phyloP scores from a whole-genome alignment of 1,140 invertebrate genomes.

The Eufriesea mexicana region DNA sequence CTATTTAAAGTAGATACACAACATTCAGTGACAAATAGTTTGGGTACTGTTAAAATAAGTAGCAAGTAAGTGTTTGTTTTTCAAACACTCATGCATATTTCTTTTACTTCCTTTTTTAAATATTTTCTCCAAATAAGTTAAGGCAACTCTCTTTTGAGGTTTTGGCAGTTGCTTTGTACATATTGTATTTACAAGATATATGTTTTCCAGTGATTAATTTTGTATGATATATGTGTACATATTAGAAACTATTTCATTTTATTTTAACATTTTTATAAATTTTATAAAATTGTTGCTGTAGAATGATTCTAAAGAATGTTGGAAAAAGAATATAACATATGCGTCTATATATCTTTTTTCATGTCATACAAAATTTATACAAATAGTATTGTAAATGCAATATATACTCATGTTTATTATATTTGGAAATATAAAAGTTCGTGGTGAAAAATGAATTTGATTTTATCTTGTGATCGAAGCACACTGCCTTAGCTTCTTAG shows the following conservation, averaged over 20 bases:
- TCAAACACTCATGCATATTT: conserved; percentile 44
- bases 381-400: conserved; percentile 69
- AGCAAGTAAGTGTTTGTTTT: conserved; percentile 68
- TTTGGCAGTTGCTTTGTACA: conserved; percentile 81
- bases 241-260: conserved; percentile 1
- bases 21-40: conserved; percentile 44
- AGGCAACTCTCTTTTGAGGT: conserved; percentile 77
- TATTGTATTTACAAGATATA: conserved; percentile 76
- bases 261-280: conserved; percentile 25
- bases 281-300: not conserved
- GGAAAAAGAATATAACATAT: not conserved
- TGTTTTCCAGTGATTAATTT: conserved; percentile 28
- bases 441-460: conserved; percentile 79
- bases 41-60: conserved; percentile 51
- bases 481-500: conserved; percentile 82
- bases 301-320: not conserved
- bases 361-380: conserved; percentile 30
- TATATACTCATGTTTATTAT: conserved; percentile 70
- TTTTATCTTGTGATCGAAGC: conserved; percentile 80
- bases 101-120: conserved; percentile 61
- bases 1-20: conserved; percentile 23
- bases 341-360: not conserved
- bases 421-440: conserved; percentile 76
- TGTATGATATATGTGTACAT: not conserved
- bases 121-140: conserved; percentile 61